Evolutionary conservation across 92 coral and sea anemone species (phyloP), one percentile per base, ranked within the genome.

Genomic region (Virgularia gustaviana): DNA sequence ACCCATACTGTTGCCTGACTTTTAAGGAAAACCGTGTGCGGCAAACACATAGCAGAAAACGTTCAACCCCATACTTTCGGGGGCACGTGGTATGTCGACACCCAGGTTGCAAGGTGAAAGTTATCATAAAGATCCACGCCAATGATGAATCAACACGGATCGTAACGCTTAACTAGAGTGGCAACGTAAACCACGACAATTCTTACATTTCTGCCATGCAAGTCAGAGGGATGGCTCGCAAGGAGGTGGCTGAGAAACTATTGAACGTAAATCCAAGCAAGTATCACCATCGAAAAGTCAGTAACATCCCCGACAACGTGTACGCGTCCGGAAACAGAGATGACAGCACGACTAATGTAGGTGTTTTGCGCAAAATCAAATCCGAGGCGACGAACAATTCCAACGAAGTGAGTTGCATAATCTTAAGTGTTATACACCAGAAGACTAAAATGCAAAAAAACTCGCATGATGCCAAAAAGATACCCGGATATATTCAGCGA

Each of bases 1-100:
- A 78, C 28, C 82, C 82, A 65, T 78, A 75, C 76, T 78, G 82
- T 65, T 65, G 82, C 57, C 42, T 78, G 65, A 66, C 76, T 75
- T 78, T 78, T 36, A 78, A 78, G 31, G 71, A 78, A 37, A 78
- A 78, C 67, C 82, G 58, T 57, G 82, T 78, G 54, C 65, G 82
- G 33, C 57, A 67, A 52, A 65, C 57, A 78, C 65, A 78, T 58
- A 65, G 76, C 9, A 73, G 76, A 15, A 65, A 67, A 68, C 76
- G 71, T 54, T 78, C 77, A 51, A 75, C 82, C 51, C 76, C 71
- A 55, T 78, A 65, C 79, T 78, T 78, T 65, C 57, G 76, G 52
- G 82, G 79, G 71, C 59, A 75, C 9, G 82, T 67, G 31, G 76
- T 65, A 30, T 78, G 82, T 44, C 68, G 71, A 75, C 79, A 75